Evolutionary conservation across 2,888 invertebrate species (phyloP).

Genomic region (Philaethria dido): DNA sequence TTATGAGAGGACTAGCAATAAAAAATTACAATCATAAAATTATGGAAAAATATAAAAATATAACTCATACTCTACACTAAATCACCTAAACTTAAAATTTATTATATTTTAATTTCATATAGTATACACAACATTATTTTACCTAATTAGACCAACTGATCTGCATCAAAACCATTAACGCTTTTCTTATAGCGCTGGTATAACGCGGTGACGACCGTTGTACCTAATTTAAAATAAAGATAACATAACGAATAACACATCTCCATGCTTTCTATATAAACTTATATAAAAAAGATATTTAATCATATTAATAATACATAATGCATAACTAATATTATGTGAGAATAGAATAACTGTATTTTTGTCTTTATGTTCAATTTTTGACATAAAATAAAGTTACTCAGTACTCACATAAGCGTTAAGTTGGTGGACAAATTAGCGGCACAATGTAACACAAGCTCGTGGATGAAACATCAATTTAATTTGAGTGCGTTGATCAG

Average conservation of each 20-base stretch:
- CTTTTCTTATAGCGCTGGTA: constrained; percentile 20
- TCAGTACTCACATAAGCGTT: constrained; percentile 30
- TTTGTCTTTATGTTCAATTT: background rate
- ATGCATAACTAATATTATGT: background rate
- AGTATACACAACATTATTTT: constrained; percentile 24
- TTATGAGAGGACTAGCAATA: background rate
- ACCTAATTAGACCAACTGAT: constrained; percentile 38
- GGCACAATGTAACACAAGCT: constrained; percentile 56
- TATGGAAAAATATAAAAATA: background rate
- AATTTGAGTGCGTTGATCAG: constrained; percentile 50
- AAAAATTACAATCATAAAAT: background rate
- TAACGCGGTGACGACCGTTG: constrained; percentile 26
- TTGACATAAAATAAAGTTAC: constrained; percentile 25
- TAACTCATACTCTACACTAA: constrained; percentile 3
- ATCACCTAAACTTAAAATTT: constrained; percentile 5
- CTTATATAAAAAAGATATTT: background rate
- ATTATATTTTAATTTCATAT: background rate
- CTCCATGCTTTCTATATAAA: background rate
- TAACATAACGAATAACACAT: background rate
- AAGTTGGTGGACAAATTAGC: constrained; percentile 61
- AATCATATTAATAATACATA: background rate
- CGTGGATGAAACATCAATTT: constrained; percentile 42
- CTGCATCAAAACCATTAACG: constrained; percentile 29
- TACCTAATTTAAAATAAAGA: constrained; percentile 29
- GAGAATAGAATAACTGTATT: background rate